Conservation (phyloP, 1,140 invertebrate species). For the Luehdorfia chinensis region DNA sequence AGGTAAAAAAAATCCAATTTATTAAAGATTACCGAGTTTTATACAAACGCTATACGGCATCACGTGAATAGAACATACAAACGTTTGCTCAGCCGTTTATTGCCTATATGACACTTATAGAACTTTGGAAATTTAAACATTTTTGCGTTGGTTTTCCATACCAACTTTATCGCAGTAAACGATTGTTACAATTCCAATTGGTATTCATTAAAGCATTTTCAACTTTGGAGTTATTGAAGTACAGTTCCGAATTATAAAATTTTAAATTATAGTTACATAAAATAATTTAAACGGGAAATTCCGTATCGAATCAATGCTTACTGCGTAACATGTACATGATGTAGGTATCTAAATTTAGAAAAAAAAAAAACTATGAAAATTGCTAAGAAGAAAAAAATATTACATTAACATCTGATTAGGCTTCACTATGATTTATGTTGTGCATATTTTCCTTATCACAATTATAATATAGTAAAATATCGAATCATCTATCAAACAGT, state of each 20-base stretch:
- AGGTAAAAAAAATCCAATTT: constrained; percentile 33
- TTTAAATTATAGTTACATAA: background rate
- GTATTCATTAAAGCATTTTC: background rate
- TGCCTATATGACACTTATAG: too few relatives aligned
- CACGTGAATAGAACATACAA: too few relatives aligned
- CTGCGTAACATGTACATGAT: constrained; percentile 39
- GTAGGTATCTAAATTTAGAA: constrained; percentile 41
- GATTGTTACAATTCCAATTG: background rate
- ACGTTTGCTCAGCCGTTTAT: too few relatives aligned
- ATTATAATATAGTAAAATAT: constrained; percentile 55
- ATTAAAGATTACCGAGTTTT: background rate
- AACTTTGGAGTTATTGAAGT: background rate
- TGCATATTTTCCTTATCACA: constrained; percentile 72
- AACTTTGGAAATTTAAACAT: background rate
- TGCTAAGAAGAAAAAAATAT: constrained; percentile 46
- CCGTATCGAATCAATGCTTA: constrained; percentile 24
- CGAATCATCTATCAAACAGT: constrained; percentile 59
- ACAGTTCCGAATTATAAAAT: constrained; percentile 2
- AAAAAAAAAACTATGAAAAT: constrained; percentile 52
- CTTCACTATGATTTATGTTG: constrained; percentile 65
- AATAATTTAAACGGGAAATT: background rate
- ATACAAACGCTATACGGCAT: background rate
- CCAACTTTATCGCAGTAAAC: constrained; percentile 7
- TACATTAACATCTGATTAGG: constrained; percentile 62
- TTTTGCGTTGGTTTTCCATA: background rate